A percentile compares a stretch with the other conserved stretches of the same genome.
phyloP scores from a whole-genome alignment of 2,113 vertebrate genomes.

The Gambusia affinis region DNA sequence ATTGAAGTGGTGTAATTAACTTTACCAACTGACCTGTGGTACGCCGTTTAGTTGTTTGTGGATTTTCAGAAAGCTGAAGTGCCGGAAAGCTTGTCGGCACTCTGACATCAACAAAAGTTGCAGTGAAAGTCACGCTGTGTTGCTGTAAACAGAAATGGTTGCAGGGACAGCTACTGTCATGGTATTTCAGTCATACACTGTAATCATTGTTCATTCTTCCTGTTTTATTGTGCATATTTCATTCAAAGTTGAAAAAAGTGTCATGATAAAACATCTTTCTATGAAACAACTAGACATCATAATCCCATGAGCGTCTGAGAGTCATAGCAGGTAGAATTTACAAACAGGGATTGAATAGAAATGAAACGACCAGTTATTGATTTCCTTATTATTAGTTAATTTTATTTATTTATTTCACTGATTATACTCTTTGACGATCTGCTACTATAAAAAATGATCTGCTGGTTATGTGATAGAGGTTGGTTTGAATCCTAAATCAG shows the following conservation, averaged over 20 bases:
- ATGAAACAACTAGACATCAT: neutral
- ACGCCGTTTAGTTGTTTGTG: conserved; percentile 52
- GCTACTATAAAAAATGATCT: too few species aligned
- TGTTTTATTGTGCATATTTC: neutral
- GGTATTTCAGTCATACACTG: too few species aligned
- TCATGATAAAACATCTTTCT: neutral
- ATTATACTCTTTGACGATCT: too few species aligned
- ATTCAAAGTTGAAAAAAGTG: neutral
- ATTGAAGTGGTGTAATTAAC: conserved; percentile 63
- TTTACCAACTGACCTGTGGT: conserved; percentile 62
- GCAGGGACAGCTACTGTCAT: neutral
- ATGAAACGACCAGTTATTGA: neutral
- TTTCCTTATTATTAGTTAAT: too few species aligned
- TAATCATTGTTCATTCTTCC: neutral
- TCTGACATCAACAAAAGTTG: conserved; percentile 12
- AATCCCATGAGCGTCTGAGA: neutral
- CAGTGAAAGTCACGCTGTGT: conserved; percentile 9
- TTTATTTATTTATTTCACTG: too few species aligned
- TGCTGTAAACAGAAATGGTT: conserved; percentile 33
- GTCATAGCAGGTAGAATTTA: neutral
- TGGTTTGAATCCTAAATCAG: too few species aligned
- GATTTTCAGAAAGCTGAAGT: conserved; percentile 40
- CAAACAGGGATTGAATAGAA: neutral
- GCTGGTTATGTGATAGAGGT: too few species aligned
- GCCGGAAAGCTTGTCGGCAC: conserved; percentile 27